Conservation (phyloP, 2,797 vertebrate species). For the Crax fasciolata region DNA sequence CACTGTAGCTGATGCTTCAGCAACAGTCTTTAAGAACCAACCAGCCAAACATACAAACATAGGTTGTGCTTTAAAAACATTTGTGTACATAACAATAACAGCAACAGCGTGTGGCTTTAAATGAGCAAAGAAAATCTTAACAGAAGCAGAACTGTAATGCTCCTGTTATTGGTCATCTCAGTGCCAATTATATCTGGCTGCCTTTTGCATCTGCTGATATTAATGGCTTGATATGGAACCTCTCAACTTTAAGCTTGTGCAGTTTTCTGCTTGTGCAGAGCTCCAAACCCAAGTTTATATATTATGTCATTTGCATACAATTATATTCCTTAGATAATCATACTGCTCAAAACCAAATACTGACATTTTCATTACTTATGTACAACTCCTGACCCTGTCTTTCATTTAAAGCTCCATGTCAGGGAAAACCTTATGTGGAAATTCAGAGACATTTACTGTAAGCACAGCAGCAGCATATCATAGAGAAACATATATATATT, state of each 20-base stretch:
- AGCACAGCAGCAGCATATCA: slow-evolving; percentile 29
- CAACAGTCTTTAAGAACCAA: slow-evolving; percentile 28
- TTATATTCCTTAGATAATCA: background rate
- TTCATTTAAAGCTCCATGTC: background rate
- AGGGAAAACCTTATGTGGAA: background rate
- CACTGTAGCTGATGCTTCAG: slow-evolving; percentile 15
- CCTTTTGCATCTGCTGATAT: background rate
- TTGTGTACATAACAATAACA: slow-evolving; percentile 21
- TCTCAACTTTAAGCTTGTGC: slow-evolving; percentile 20
- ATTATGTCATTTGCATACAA: slow-evolving; percentile 4
- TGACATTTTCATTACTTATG: slow-evolving; percentile 14
- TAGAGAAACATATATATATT: slow-evolving; percentile 9
- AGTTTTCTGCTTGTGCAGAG: background rate
- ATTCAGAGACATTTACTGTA: slow-evolving; percentile 1
- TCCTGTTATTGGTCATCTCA: background rate
- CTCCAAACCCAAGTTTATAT: slow-evolving; percentile 30
- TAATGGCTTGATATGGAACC: background rate
- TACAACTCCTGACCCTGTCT: background rate
- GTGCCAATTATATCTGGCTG: background rate
- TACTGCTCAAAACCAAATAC: background rate
- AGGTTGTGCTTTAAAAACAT: slow-evolving; percentile 12
- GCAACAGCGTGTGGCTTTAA: slow-evolving; percentile 61
- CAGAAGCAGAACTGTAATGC: background rate
- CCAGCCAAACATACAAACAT: background rate
- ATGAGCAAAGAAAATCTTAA: slow-evolving; percentile 29